Conservation (phyloP, 2,797 vertebrate genomes). For the Spheniscus humboldti region DNA sequence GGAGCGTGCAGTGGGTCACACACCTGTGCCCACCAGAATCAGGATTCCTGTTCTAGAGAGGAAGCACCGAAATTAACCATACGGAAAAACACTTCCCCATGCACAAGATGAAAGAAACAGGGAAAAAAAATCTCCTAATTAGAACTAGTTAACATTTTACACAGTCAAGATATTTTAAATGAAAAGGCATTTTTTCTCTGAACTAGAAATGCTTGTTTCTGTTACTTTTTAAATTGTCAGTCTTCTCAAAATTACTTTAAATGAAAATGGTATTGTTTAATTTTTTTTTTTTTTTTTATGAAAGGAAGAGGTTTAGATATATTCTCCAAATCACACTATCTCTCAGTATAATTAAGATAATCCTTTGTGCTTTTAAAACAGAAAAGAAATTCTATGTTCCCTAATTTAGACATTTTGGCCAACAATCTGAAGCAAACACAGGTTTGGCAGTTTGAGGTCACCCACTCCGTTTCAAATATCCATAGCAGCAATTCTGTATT, state of each 20-base stretch:
- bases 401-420: neutral
- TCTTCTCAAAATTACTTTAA: neutral
- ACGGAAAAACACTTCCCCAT: neutral
- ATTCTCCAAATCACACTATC: neutral
- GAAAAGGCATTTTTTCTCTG: neutral
- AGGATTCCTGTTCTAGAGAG: neutral
- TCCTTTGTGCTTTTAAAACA: neutral
- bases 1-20: neutral
- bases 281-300: neutral
- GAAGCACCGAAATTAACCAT: neutral
- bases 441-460: neutral
- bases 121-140: neutral
- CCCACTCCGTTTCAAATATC: neutral
- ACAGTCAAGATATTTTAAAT: neutral
- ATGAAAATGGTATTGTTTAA: neutral
- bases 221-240: neutral
- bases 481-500: neutral
- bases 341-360: neutral
- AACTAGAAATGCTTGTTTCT: neutral
- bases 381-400: neutral
- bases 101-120: neutral
- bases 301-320: neutral
- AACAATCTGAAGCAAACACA: neutral
- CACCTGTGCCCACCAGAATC: neutral
- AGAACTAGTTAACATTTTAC: neutral